Percentiles rank a stretch among this genome's conserved stretches.
phyloP scores from a whole-genome alignment of 1,140 invertebrate species.

The Lepeophtheirus salmonis region DNA sequence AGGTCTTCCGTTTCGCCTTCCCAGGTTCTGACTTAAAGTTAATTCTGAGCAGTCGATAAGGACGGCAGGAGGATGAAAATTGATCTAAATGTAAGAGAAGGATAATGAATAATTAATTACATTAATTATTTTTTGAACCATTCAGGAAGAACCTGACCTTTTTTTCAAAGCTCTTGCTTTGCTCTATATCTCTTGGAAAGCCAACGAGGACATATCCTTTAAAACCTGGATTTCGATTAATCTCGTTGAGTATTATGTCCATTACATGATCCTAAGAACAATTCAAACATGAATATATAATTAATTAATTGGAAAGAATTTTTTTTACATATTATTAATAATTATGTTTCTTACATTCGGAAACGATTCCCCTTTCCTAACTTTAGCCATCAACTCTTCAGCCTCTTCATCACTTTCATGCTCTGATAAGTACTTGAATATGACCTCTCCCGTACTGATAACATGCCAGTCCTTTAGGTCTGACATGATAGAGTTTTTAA shows the following conservation, averaged over 20 bases:
- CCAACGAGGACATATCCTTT: constrained; percentile 68
- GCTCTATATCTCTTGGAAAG: constrained; percentile 63
- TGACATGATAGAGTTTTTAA: not conserved
- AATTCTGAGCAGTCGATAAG: constrained; percentile 65
- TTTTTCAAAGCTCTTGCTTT: constrained; percentile 60
- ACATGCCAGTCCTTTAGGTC: not conserved
- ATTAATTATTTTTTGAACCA: not conserved
- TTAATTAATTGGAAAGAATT: too few species aligned
- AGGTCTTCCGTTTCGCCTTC: constrained; percentile 35
- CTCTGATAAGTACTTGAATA: not conserved
- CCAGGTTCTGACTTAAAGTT: constrained; percentile 42
- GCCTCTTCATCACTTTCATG: not conserved
- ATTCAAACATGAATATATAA: too few species aligned
- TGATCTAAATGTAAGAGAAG: constrained; percentile 30
- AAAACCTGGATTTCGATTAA: constrained; percentile 3
- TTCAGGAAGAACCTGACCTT: constrained; percentile 37
- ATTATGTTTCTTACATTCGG: not conserved
- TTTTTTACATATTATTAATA: too few species aligned
- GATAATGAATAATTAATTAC: not conserved
- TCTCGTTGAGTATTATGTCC: not conserved
- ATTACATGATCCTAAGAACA: not conserved
- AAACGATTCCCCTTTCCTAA: not conserved
- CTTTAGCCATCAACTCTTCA: not conserved
- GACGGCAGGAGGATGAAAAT: constrained; percentile 42
- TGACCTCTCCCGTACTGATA: not conserved